These are phyloP conservation scores for Amblyjoppa fuscipennis DNA, from an alignment of 2,888 invertebrate genomes.

Conservation along the genomic window DNA sequence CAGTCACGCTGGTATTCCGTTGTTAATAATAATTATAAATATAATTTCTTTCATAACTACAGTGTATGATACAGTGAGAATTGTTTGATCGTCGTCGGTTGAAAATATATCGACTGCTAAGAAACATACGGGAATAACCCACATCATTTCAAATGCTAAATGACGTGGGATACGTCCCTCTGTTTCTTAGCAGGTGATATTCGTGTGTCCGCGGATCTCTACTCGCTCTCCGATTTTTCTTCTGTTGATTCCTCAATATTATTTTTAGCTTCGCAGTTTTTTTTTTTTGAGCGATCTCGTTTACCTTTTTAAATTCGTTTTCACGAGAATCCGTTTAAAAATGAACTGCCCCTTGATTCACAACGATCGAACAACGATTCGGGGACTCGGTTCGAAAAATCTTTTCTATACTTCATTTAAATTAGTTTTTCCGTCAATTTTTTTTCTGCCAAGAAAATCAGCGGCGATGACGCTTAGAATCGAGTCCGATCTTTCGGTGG, in stretches of 20 bases:
- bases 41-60: slow-evolving; percentile 81
- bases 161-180: not conserved
- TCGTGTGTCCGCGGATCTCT: slow-evolving; percentile 44
- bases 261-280: slow-evolving; percentile 31
- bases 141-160: not conserved
- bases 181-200: slow-evolving; percentile 27
- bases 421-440: slow-evolving; percentile 36
- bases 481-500: slow-evolving; percentile 37
- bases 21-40: slow-evolving; percentile 77
- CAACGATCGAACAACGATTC: slow-evolving; percentile 36
- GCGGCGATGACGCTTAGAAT: slow-evolving; percentile 48
- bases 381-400: slow-evolving; percentile 67
- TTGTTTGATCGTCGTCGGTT: slow-evolving; percentile 72
- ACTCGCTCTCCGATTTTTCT: slow-evolving; percentile 47
- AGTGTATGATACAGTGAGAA: slow-evolving; percentile 80
- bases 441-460: not conserved
- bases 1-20: slow-evolving; percentile 66
- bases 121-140: not conserved
- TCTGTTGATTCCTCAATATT: slow-evolving; percentile 26
- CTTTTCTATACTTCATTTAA: slow-evolving; percentile 46
- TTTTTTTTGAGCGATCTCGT: slow-evolving; percentile 39
- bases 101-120: slow-evolving; percentile 47
- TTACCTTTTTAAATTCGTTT: not conserved
- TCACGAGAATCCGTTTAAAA: slow-evolving; percentile 27
- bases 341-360: slow-evolving; percentile 19